Base-by-base conservation (phyloP, 2,888 invertebrate species). In the Drosophila neoperkinsi region DNA sequence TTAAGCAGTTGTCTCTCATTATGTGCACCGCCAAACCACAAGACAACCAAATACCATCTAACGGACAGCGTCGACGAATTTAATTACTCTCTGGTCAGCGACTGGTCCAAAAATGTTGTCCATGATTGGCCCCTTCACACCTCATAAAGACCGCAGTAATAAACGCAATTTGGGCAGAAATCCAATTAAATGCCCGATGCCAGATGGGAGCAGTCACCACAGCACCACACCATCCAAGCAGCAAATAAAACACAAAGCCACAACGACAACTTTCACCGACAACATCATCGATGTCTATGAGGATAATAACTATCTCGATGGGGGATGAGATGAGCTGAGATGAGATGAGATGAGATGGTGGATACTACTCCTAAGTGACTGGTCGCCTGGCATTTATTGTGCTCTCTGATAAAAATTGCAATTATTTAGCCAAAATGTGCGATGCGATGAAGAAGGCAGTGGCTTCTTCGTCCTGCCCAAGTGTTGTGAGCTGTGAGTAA, bases 161-260 rank as follows among this genome's bases (percentile, higher is more conserved):
- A 87, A 84, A 84, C 87, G 87, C 84, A 88, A 86, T 89, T 87
- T 87, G 79, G 90, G 82, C 87, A 89, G 77, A 88, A 88, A 88
- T 88, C 87, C 87, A 88, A 88, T 88, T 88, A 88, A 89, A 82
- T 88, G 81, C 74, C 79, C 43, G 67, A 43, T 64, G 68, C 75
- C 60, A 73, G 71, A 63, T 66, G 79, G 65, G 57, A 64, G 62
- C 38, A 34, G 31, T 50, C 43, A 60, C 41, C 55, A 50, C 11
- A 30, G 50, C 38, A 11, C 43, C 52, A 25, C 41, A 53, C 55
- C 65, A 49, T 31, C 55, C 59, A 64, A 69, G 59, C 65, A 56
- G 62, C 63, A 67, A 43, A 55, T 62, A 61, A 68, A 72, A 72
- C 68, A 76, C 65, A 61, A 66, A 73, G 61, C 71, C 70, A 73